Conservation (phyloP, 1,140 invertebrate species). For the Microplitis demolitor region DNA sequence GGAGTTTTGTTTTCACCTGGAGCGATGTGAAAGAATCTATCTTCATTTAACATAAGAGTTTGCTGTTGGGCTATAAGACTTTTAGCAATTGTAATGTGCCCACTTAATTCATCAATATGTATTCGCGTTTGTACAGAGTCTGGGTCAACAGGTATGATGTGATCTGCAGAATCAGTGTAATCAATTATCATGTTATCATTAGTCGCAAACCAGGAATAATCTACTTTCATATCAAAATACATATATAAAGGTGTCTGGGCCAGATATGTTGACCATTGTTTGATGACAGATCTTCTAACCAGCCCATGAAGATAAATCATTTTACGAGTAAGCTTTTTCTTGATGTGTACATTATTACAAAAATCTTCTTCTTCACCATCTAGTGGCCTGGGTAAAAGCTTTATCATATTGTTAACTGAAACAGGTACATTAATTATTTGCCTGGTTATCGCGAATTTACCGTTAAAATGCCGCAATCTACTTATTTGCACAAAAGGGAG, state of each 20-base stretch:
- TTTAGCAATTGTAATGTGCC: neutral
- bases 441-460: conserved; percentile 6
- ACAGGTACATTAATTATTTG: conserved; percentile 21
- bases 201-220: neutral
- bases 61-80: neutral
- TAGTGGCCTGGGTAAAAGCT: neutral
- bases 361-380: neutral
- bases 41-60: neutral
- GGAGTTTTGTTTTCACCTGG: neutral
- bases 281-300: conserved; percentile 1
- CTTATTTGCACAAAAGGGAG: conserved; percentile 20
- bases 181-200: neutral
- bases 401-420: conserved; percentile 6
- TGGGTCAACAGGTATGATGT: neutral
- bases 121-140: neutral
- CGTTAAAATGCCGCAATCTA: conserved; percentile 4
- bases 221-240: neutral
- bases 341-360: conserved; percentile 13
- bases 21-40: neutral
- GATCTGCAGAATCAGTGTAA: too few relatives aligned
- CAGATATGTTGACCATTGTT: neutral
- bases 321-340: neutral
- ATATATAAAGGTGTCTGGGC: neutral
- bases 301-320: conserved; percentile 2
- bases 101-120: conserved; percentile 1